Conservation (phyloP, 2,113 vertebrate genomes). For the Perca schrenkii region DNA sequence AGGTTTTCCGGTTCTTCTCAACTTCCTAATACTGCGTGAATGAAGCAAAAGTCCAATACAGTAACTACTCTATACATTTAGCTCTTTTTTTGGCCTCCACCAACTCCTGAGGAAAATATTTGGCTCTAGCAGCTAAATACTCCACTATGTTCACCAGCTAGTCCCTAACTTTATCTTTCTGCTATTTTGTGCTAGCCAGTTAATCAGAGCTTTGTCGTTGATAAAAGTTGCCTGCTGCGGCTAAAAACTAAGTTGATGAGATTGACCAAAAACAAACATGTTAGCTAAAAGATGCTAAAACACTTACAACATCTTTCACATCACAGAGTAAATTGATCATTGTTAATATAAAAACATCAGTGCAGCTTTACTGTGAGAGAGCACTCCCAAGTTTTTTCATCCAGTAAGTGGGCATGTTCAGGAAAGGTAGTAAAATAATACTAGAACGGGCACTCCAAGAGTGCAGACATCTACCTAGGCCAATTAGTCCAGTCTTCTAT, state of each 20-base stretch:
- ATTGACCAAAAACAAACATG: background rate
- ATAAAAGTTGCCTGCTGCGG: background rate
- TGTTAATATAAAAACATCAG: too few species aligned
- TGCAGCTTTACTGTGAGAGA: too few species aligned
- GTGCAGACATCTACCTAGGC: too few species aligned
- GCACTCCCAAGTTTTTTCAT: too few species aligned
- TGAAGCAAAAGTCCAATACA: background rate
- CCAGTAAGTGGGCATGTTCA: too few species aligned
- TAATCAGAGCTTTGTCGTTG: background rate
- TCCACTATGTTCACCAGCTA: too few species aligned
- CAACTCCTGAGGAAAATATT: background rate
- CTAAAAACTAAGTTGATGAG: background rate
- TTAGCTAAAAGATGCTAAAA: background rate
- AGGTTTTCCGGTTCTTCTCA: background rate
- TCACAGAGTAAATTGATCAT: too few species aligned
- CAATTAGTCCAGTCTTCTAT: too few species aligned
- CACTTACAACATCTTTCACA: too few species aligned
- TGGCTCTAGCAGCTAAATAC: background rate
- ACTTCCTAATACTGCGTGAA: background rate
- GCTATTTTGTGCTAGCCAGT: background rate
- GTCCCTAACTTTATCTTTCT: background rate
- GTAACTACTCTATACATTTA: background rate
- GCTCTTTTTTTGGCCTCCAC: background rate
- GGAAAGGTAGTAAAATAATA: too few species aligned
- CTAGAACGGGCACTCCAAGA: too few species aligned